These are phyloP conservation scores for Thereuonema tuberculata DNA, from an alignment of 1,140 invertebrate species.

Conservation along the genomic window DNA sequence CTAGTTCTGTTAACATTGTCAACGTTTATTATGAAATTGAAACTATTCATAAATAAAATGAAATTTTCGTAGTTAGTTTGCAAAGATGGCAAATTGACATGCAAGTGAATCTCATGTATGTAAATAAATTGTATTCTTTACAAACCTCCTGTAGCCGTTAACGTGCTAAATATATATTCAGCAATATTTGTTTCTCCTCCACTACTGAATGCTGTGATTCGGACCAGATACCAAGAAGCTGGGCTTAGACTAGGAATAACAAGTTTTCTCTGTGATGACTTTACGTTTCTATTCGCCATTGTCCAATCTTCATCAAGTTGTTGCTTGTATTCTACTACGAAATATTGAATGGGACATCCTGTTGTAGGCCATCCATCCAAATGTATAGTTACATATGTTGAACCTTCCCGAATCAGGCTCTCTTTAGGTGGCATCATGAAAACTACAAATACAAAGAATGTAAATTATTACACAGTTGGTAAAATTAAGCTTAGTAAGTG, in stretches of 20 bases:
- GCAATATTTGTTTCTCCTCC: conserved; percentile 86
- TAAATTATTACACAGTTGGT: no score
- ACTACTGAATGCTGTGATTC: conserved; percentile 87
- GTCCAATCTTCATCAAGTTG: conserved; percentile 64
- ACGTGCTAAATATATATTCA: conserved; percentile 88
- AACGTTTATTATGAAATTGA: no score
- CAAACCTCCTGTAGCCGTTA: conserved; percentile 82
- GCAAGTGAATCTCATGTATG: no score
- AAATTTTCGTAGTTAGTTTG: no score
- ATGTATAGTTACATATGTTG: conserved; percentile 56
- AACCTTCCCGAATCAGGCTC: background rate
- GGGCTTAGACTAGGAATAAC: conserved; percentile 80
- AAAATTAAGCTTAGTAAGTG: no score
- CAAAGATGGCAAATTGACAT: background rate
- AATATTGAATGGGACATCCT: conserved; percentile 88
- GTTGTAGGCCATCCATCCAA: conserved; percentile 85
- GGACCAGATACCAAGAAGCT: conserved; percentile 73
- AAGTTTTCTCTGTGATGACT: conserved; percentile 66
- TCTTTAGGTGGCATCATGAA: conserved; percentile 40
- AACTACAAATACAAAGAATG: no score
- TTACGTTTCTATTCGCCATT: conserved; percentile 80
- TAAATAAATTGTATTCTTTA: background rate
- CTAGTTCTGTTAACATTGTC: no score
- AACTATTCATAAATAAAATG: no score
- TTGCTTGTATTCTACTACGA: conserved; percentile 88